Conservation (phyloP, 2,113 vertebrate genomes). For the Prunella fulvescens region DNA sequence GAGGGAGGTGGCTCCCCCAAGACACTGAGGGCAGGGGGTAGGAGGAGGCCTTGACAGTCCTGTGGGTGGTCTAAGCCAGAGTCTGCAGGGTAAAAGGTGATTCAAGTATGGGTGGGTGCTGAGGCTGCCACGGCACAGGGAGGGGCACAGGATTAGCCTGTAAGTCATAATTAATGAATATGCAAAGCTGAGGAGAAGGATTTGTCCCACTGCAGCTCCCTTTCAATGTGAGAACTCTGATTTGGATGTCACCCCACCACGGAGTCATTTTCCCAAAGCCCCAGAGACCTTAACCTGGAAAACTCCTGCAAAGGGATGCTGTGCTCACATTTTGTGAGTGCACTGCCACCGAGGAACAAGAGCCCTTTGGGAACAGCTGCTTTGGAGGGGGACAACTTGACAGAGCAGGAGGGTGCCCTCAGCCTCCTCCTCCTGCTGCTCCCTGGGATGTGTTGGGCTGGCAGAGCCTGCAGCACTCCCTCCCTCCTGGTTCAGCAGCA, state of each 20-base stretch:
- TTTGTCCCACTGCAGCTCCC: not conserved
- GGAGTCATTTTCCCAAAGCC: not conserved
- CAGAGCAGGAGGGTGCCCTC: not conserved
- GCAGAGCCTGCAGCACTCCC: not conserved
- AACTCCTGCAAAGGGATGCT: not conserved
- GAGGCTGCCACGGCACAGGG: not conserved
- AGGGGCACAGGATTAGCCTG: not conserved
- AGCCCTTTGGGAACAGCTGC: not conserved
- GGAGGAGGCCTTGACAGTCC: not conserved
- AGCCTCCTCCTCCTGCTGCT: not conserved
- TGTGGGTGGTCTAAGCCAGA: not conserved
- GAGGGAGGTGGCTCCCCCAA: not conserved
- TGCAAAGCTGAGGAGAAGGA: not conserved
- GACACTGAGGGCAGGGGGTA: not conserved
- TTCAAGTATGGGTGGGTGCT: not conserved
- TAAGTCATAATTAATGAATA: not conserved
- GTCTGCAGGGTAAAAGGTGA: not conserved
- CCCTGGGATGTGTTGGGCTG: not conserved
- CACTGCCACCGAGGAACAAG: not conserved
- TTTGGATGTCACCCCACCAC: rapidly evolving
- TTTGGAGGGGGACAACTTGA: rapidly evolving
- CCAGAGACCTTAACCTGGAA: not conserved
- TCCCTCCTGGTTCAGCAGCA: rapidly evolving
- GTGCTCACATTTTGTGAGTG: not conserved
- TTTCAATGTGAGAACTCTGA: not conserved